Percentiles rank a stretch among this genome's conserved stretches.
phyloP scores from a whole-genome alignment of 2,797 vertebrate genomes.

The Uromys caudimaculatus region DNA sequence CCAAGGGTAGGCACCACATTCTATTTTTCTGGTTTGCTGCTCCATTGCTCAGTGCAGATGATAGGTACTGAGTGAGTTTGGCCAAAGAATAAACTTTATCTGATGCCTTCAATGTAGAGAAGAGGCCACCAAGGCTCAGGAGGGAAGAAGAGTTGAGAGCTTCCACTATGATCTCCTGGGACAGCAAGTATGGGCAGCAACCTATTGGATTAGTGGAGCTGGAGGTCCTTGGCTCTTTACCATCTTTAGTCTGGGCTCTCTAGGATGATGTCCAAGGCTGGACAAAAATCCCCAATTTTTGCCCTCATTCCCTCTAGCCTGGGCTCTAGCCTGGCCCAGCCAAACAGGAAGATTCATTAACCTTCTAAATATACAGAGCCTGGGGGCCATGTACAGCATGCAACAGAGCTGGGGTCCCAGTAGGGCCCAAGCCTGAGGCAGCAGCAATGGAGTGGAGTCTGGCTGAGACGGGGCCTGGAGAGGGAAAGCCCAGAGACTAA shows the following conservation, averaged over 20 bases:
- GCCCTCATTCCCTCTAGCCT: slow-evolving; percentile 40
- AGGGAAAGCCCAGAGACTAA: slow-evolving; percentile 56
- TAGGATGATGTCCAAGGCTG: slow-evolving; percentile 6
- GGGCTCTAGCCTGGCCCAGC: slow-evolving; percentile 79
- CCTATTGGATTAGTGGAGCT: background rate
- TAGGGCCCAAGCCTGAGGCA: background rate
- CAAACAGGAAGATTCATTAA: slow-evolving; percentile 89
- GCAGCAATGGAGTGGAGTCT: slow-evolving; percentile 3
- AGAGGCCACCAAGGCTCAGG: background rate
- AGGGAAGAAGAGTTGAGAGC: background rate
- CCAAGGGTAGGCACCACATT: background rate
- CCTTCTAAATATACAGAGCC: slow-evolving; percentile 87
- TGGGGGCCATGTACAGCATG: slow-evolving; percentile 75
- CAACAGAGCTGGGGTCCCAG: slow-evolving; percentile 60
- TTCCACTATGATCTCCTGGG: background rate
- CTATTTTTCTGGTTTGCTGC: background rate
- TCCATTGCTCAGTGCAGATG: background rate
- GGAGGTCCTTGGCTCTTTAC: background rate
- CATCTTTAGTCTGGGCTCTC: background rate
- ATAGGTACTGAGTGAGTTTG: slow-evolving; percentile 37
- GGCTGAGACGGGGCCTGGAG: slow-evolving; percentile 63
- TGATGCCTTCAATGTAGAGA: background rate
- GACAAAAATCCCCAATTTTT: slow-evolving; percentile 19
- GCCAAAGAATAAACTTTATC: slow-evolving; percentile 26
- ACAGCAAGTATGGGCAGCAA: background rate